Conservation (phyloP, 1,140 invertebrate genomes). For the Centruroides vittatus region DNA sequence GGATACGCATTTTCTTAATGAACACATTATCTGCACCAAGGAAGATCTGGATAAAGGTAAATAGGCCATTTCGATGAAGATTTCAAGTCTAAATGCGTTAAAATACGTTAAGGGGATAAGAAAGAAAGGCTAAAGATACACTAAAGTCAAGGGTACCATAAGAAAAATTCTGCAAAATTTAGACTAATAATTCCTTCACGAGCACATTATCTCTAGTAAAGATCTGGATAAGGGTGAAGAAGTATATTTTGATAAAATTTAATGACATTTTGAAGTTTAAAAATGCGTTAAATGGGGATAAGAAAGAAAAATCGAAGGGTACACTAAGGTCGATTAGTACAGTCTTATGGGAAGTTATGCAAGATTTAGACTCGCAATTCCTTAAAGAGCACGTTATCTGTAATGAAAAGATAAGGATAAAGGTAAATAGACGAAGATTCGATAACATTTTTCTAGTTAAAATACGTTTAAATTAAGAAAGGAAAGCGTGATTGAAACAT, state of each 20-base stretch:
- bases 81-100: too few relatives aligned
- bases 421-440: neutral
- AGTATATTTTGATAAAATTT: too few relatives aligned
- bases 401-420: conserved; percentile 3
- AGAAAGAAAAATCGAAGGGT: conserved; percentile 23
- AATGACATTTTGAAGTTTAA: too few relatives aligned
- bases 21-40: conserved; percentile 5
- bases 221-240: conserved; percentile 8
- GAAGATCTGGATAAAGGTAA: conserved; percentile 11
- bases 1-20: conserved; percentile 28
- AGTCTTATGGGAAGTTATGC: conserved; percentile 39
- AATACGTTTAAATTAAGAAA: too few relatives aligned
- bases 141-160: conserved; percentile 32
- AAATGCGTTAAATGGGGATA: too few relatives aligned
- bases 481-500: too few relatives aligned
- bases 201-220: conserved; percentile 5
- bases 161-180: conserved; percentile 39
- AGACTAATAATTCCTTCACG: conserved; percentile 28
- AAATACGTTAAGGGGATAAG: too few relatives aligned
- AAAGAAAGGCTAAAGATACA: conserved; percentile 20
- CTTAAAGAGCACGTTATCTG: conserved; percentile 19
- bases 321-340: conserved; percentile 35
- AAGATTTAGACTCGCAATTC: conserved; percentile 30
- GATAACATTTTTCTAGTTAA: too few relatives aligned
- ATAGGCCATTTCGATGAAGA: neutral